Evolutionary conservation across 2,888 invertebrate genomes (phyloP), one percentile per base, ranked within the genome.

Genomic region (Folsomia manolachei): DNA sequence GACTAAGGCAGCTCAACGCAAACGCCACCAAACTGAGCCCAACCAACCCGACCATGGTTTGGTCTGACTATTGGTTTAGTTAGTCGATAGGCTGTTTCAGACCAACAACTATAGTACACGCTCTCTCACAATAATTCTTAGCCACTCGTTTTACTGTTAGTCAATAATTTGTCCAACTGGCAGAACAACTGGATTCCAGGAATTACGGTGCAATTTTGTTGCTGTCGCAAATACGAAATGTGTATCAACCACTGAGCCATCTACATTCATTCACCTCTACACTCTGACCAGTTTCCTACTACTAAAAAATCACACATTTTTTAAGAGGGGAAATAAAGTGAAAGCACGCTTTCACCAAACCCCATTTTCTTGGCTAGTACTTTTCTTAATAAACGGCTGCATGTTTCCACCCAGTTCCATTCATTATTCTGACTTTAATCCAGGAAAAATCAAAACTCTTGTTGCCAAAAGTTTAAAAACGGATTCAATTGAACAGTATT

Each of bases 1-100:
- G 56, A 56, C 60, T 51, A 63, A 51, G 23, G n/a, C 25, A 51
- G 70, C 18, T n/a, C n/a, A n/a, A n/a, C n/a, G n/a, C n/a, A n/a
- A n/a, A n/a, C n/a, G n/a, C n/a, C n/a, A 70, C 39, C 53, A 62
- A 51, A 23, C 21, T 11, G 66, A 21, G 27, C n/a, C 62, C 53
- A 66, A n/a, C n/a, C n/a, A n/a, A n/a, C n/a, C n/a, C n/a, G n/a
- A n/a, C n/a, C n/a, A n/a, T n/a, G n/a, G n/a, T n/a, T n/a, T n/a
- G 64, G 25, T 67, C 67, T 63, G 23, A 27, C 11, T 63, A 64
- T 56, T 21, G 56, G 56, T 39, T 25, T 72, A 60, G 61, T 76
- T 72, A 74, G 76, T 76, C 76, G 71, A 76, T 76, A 76, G 67
- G 68, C 70, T 70, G 74, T 76, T 71, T 72, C 63, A 71, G 52